Evolutionary conservation across 2,888 invertebrate species (phyloP), one percentile per base, ranked within the genome.

Genomic region (Carcina quercana): DNA sequence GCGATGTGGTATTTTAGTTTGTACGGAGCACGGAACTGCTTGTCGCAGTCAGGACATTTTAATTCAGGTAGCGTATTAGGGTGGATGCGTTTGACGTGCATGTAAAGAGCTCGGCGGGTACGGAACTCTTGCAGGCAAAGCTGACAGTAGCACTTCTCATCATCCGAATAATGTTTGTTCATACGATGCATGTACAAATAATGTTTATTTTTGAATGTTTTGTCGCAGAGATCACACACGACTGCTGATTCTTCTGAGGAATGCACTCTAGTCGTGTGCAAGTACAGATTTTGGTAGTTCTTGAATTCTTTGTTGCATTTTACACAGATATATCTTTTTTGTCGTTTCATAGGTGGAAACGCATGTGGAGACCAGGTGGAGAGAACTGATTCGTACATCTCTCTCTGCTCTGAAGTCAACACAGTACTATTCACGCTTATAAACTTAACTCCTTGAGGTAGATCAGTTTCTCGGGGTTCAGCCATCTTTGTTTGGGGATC

Each of bases 111-210:
- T 5, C 79, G 45, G 1, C 76, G 33, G 0, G 82, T 83, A 1
- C 79, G 43, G 19, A 80, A 83, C 31, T 80, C 79, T 42, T 82
- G 82, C 0, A 80, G 49, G 20, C 82, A 83, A 34, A 73, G 75
- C 27, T 83, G 78, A 22, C 82, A 83, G 38, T 62, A 76, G 26
- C 79, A 75, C 17, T 79, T 78, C 42, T 80, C 79, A 0, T 63
- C 44, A 10, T 82, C 80, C 0, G 82, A 80, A n/a, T 82, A 82
- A 34, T 83, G 82, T 5, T 80, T 80, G 20, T 83, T 83, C 82
- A 82, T 83, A 2, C 79, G 39, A 37, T 83, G 82, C 82, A 83
- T 83, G 47, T 83, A 83, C 1, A 83, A 17, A 33, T 83, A 83
- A 38, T 83, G 82, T 37, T 83, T 83, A 21, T 83, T 82, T 28